Conservation (phyloP, 1,140 invertebrate genomes). For the Pectinophora gossypiella region DNA sequence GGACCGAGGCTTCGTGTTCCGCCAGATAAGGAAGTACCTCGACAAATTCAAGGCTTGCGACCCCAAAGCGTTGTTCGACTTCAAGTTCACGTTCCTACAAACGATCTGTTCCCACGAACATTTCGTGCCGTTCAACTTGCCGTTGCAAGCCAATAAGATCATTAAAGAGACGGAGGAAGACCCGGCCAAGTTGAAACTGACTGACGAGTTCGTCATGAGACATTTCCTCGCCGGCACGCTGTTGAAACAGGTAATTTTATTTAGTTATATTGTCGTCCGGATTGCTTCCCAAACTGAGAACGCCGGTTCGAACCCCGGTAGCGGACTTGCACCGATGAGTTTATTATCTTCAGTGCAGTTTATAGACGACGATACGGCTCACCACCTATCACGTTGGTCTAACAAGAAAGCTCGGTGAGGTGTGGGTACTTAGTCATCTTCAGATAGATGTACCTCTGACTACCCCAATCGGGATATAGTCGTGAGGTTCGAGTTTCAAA, state of each 20-base stretch:
- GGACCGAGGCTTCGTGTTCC: conserved; percentile 95
- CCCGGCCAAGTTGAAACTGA: conserved; percentile 60
- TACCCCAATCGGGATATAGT: too few relatives aligned
- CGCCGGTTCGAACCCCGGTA: too few relatives aligned
- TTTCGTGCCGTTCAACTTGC: conserved; percentile 92
- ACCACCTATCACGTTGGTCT: too few relatives aligned
- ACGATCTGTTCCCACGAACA: conserved; percentile 96
- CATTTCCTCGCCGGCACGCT: conserved; percentile 93
- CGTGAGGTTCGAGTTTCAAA: too few relatives aligned
- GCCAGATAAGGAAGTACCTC: conserved; percentile 90
- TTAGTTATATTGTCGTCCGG: too few relatives aligned
- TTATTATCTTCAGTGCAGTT: too few relatives aligned
- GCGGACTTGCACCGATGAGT: too few relatives aligned
- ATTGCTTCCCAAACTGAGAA: too few relatives aligned
- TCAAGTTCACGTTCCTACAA: conserved; percentile 92
- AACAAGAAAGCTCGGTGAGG: too few relatives aligned
- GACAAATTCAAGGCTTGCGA: conserved; percentile 90
- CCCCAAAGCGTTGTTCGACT: conserved; percentile 85
- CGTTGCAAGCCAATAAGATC: conserved; percentile 79
- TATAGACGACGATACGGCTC: too few relatives aligned
- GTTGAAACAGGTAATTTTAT: conserved; percentile 81
- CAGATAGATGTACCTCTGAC: too few relatives aligned
- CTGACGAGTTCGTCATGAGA: conserved; percentile 89
- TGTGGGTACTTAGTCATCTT: too few relatives aligned
- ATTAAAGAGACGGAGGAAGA: conserved; percentile 56